Evolutionary conservation across 2,113 vertebrate species (phyloP), one percentile per base, ranked within the genome.

Genomic region (Hypanus sabinus): DNA sequence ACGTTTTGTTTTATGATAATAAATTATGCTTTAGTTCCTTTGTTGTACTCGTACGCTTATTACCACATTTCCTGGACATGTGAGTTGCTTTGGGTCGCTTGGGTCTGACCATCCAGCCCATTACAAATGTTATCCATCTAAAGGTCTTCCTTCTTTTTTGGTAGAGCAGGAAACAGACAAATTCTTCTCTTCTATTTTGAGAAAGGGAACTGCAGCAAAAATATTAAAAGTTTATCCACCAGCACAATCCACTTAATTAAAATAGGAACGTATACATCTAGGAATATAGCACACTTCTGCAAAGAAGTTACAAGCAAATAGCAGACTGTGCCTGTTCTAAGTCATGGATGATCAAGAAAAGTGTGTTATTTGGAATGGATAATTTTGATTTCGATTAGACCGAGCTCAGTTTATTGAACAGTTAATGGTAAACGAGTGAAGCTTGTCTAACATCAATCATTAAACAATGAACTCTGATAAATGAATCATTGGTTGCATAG

Each of bases 391-490:
- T 38, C 65, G 10, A 71, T 24, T 38, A 22, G 88, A 38, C n/a
- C 24, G 27, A 70, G 12, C 18, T 57, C 60, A 88, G 27, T 24
- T 65, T 6, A 88, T 8, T 22, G 30, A 62, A 11, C 65, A 92
- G 20, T 70, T 20, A 5, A 71, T 33, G n/a, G 9, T 36, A 55
- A 70, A 22, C 16, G 6, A 68, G 60, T 36, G 33, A 9, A 38
- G 20, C 22, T 38, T 70, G 62, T 33, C 65, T 62, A 71, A 36
- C 16, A 4, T 36, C 62, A 18, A 91, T 33, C 7, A 70, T 70
- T 70, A 70, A 91, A 91, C 16, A 91, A 70, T 92, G 88, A 92
- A 71, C 65, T 36, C 14, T 70, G 88, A 70, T 71, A 22, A 70
- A 71, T 70, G 55, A 87, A 24, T 30, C n/a, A 14, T 73, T 73